phyloP scores from a whole-genome alignment of 1,140 invertebrate genomes.

The Drosophila grimshawi region DNA sequence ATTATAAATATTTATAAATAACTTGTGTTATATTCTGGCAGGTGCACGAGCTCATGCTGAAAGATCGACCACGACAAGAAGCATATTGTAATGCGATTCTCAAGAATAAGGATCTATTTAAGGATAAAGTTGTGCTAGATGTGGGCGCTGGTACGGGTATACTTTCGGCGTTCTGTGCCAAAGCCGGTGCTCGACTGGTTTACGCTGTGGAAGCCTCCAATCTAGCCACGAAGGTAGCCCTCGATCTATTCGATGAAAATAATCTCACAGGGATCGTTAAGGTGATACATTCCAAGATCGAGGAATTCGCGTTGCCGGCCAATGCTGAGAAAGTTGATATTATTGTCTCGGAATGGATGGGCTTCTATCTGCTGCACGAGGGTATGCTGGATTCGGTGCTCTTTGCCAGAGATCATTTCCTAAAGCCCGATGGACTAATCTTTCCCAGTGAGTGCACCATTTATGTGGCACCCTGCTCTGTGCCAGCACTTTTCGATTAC shows the following conservation, averaged over 20 bases:
- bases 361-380: slow-evolving; percentile 99
- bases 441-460: slow-evolving; percentile 88
- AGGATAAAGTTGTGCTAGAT: slow-evolving; percentile 94
- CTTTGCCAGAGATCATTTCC: slow-evolving; percentile 95
- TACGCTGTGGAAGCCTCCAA: slow-evolving; percentile 97
- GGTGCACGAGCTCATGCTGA: slow-evolving; percentile 92
- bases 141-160: slow-evolving; percentile 99
- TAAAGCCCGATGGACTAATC: slow-evolving; percentile 90
- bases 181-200: slow-evolving; percentile 96
- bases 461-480: slow-evolving; percentile 89
- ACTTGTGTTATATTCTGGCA: slow-evolving; percentile 74
- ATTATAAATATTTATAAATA: background rate
- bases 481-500: slow-evolving; percentile 87
- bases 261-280: slow-evolving; percentile 86
- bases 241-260: slow-evolving; percentile 93
- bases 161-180: slow-evolving; percentile 96
- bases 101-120: slow-evolving; percentile 88
- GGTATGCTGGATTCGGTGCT: slow-evolving; percentile 98
- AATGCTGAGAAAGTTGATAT: slow-evolving; percentile 95
- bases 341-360: slow-evolving; percentile 99
- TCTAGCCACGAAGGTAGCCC: slow-evolving; percentile 93
- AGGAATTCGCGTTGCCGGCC: slow-evolving; percentile 90
- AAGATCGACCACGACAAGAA: slow-evolving; percentile 91
- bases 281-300: slow-evolving; percentile 87
- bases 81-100: slow-evolving; percentile 94